These are phyloP conservation scores for Agonopterix subpropinquella DNA, from an alignment of 2,888 invertebrate species.

Conservation along the genomic window DNA sequence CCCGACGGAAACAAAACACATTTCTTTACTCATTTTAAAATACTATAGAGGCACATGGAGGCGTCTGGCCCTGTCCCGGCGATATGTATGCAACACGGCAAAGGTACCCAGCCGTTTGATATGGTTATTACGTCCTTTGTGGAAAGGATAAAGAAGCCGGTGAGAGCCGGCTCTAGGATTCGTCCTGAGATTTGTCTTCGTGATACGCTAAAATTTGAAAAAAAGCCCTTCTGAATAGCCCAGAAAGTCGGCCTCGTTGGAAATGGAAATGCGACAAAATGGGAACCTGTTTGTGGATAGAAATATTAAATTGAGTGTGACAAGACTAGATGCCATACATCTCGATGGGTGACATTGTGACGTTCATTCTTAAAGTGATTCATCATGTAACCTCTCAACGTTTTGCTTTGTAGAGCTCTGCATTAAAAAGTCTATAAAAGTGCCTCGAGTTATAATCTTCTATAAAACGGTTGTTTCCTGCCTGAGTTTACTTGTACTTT, in stretches of 20 bases:
- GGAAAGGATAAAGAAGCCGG: conserved; percentile 59
- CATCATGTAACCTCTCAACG: conserved; percentile 19
- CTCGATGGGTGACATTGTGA: conserved; percentile 18
- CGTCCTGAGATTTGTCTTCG: conserved; percentile 62
- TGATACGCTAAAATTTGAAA: conserved; percentile 67
- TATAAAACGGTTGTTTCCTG: neutral
- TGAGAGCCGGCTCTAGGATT: conserved; percentile 44
- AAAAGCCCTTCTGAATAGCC: conserved; percentile 35
- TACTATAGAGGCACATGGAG: conserved; percentile 40
- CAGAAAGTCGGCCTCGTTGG: conserved; percentile 50
- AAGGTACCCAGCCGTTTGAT: conserved; percentile 71
- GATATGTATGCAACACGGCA: conserved; percentile 69
- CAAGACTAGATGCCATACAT: conserved; percentile 51
- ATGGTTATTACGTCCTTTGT: conserved; percentile 75
- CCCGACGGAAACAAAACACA: conserved; percentile 64
- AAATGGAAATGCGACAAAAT: conserved; percentile 54
- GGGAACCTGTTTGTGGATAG: conserved; percentile 50
- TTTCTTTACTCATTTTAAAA: conserved; percentile 65
- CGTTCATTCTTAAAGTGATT: conserved; percentile 43
- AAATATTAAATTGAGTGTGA: conserved; percentile 50
- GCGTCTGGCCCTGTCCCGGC: conserved; percentile 33
- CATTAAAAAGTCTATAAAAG: too few relatives aligned
- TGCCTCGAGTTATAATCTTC: too few relatives aligned
- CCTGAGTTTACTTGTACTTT: neutral
- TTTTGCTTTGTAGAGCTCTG: too few relatives aligned